Conservation (phyloP, 2,797 vertebrate species). For the Carduelis carduelis region DNA sequence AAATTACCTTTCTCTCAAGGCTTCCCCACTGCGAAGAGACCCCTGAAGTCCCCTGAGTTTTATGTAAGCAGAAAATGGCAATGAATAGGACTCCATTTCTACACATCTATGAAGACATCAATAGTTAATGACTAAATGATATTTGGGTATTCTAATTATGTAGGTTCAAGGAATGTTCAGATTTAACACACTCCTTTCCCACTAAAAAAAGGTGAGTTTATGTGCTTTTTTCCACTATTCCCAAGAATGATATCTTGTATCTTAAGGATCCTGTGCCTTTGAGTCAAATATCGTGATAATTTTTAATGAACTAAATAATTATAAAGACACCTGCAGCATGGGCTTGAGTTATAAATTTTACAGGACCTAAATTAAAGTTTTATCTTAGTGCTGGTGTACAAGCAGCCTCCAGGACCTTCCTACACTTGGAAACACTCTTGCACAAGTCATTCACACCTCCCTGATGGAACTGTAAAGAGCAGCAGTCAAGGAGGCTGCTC, state of each 20-base stretch:
- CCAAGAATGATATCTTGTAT: fast-evolving
- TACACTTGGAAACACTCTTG: not conserved
- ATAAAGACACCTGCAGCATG: not conserved
- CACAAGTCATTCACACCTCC: not conserved
- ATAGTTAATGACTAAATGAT: not conserved
- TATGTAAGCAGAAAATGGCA: not conserved
- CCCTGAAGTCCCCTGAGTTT: not conserved
- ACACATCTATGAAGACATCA: not conserved
- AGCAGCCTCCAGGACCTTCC: not conserved
- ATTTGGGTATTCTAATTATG: not conserved
- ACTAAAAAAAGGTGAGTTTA: not conserved
- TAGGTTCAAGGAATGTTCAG: not conserved
- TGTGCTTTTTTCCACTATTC: not conserved
- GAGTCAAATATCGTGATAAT: not conserved
- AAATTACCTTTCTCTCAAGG: not conserved
- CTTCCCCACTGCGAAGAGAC: not conserved
- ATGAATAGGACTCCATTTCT: not conserved
- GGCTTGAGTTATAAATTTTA: not conserved
- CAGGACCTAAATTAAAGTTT: not conserved
- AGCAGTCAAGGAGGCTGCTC: not conserved
- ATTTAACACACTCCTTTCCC: not conserved
- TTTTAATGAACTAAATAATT: not conserved
- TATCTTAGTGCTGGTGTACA: not conserved
- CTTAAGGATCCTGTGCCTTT: not conserved
- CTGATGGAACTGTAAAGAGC: not conserved